Conservation (phyloP, 2,888 invertebrate species). For the Sepioteuthis lessoniana region DNA sequence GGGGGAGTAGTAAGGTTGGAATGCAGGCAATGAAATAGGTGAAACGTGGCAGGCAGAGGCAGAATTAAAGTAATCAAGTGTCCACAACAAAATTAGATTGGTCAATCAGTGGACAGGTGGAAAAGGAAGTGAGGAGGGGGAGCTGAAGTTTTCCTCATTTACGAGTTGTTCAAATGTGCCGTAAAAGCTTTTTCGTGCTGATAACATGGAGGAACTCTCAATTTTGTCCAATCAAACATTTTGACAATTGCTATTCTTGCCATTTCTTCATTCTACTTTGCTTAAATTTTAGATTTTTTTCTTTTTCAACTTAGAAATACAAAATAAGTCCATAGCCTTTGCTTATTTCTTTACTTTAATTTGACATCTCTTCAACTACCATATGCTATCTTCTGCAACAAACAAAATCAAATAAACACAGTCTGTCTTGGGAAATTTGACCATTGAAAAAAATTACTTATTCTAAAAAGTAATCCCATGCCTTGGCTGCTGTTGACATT, state of each 20-base stretch:
- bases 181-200: background rate
- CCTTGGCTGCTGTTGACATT: too few relatives aligned
- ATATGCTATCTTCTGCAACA: too few relatives aligned
- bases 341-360: too few relatives aligned
- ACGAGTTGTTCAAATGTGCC: background rate
- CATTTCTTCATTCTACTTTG: background rate
- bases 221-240: background rate
- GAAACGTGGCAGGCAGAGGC: background rate
- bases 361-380: too few relatives aligned
- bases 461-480: too few relatives aligned
- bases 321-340: too few relatives aligned
- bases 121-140: background rate
- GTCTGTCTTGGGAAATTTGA: too few relatives aligned
- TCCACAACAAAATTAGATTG: conserved; percentile 6
- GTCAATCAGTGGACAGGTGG: background rate
- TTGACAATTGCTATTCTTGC: background rate
- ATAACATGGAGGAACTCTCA: conserved; percentile 21
- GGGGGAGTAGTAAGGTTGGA: background rate
- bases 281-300: background rate
- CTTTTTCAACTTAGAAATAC: too few relatives aligned
- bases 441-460: too few relatives aligned
- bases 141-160: background rate
- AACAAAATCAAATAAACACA: too few relatives aligned
- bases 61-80: conserved; percentile 33
- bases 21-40: background rate